A percentile compares a stretch with the other conserved stretches of the same genome.
Evolutionary conservation across 2,113 vertebrate species (phyloP).

Genomic region (Uropsilus gracilis): DNA sequence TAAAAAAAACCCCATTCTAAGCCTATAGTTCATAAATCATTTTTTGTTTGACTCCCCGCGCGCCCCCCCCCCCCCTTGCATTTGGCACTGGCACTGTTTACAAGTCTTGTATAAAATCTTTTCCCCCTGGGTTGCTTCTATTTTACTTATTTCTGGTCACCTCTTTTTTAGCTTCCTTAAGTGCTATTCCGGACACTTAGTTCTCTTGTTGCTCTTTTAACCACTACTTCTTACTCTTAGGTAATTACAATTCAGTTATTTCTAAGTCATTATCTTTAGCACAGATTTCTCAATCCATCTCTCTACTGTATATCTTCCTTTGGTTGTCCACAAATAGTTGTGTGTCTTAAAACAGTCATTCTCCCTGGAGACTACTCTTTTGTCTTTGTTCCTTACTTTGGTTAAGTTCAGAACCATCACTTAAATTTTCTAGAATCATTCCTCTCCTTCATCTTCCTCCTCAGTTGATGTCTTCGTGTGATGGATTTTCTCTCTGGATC

Average conservation of each 20-base stretch:
- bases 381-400: background rate
- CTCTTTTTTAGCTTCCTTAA: background rate
- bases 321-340: background rate
- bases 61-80: background rate
- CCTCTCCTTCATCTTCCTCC: background rate
- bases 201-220: background rate
- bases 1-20: slow-evolving; percentile 47
- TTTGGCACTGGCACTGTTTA: background rate
- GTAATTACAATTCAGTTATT: background rate
- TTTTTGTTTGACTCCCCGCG: slow-evolving; percentile 1
- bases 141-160: background rate
- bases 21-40: background rate
- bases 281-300: background rate
- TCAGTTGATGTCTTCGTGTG: background rate
- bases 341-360: background rate
- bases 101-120: background rate
- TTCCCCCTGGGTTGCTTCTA: background rate
- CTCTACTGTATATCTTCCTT: background rate
- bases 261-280: background rate
- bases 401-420: slow-evolving; percentile 53
- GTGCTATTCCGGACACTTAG: background rate
- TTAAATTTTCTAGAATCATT: background rate
- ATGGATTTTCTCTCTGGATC: background rate
- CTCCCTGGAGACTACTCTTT: background rate
- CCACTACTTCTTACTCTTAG: background rate